Conservation (phyloP, 2,113 vertebrate genomes). For the Onychorhynchus coronatus region DNA sequence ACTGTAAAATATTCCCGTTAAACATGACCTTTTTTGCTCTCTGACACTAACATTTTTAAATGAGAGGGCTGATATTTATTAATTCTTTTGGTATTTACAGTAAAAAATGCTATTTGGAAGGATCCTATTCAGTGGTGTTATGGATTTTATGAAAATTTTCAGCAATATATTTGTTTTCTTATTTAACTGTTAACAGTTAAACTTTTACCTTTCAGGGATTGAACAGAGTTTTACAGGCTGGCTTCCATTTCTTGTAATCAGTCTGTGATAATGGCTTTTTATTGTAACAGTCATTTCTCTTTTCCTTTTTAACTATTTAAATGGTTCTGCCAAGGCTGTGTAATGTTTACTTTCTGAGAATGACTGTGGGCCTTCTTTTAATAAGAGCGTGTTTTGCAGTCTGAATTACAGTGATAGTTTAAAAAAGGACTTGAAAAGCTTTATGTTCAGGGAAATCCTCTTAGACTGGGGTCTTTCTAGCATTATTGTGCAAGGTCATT, state of each 20-base stretch:
- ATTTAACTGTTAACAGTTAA: background rate
- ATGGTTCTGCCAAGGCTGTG: background rate
- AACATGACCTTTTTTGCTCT: background rate
- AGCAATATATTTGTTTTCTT: background rate
- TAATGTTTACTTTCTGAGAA: background rate
- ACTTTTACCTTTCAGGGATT: background rate
- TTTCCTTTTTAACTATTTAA: background rate
- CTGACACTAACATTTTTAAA: background rate
- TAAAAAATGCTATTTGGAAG: background rate
- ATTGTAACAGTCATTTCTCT: background rate
- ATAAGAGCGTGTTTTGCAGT: background rate
- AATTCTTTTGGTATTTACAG: slow-evolving; percentile 2
- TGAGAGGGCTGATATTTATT: background rate
- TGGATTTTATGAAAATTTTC: background rate
- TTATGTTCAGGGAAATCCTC: background rate
- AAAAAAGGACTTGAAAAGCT: background rate
- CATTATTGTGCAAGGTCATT: background rate
- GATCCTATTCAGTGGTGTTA: background rate
- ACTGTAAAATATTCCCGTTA: background rate
- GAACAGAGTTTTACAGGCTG: background rate
- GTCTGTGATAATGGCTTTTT: background rate
- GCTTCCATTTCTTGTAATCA: background rate
- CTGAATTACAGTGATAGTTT: background rate
- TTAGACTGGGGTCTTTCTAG: background rate
- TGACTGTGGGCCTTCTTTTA: background rate